Percentiles rank a stretch among this genome's conserved stretches.
Conservation (phyloP, 2,113 vertebrate genomes). For the Emberiza fucata region DNA sequence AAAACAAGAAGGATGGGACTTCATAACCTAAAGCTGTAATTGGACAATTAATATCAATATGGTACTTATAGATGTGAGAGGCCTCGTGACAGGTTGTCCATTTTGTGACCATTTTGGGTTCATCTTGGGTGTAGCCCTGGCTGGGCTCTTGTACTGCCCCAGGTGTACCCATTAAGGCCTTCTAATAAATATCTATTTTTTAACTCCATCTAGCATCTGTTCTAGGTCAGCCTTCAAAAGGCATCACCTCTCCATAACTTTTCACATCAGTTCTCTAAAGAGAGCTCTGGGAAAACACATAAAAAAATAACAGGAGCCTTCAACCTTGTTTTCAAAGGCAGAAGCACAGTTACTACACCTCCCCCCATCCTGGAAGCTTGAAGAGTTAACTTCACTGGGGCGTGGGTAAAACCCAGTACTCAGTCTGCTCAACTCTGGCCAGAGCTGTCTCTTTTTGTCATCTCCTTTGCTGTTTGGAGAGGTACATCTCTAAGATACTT, state of each 20-base stretch:
- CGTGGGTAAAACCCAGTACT: neutral
- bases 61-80: neutral
- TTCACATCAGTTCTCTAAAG: neutral
- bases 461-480: neutral
- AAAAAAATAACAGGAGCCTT: neutral
- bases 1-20: neutral
- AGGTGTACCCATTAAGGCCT: neutral
- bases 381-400: neutral
- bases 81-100: fast-evolving
- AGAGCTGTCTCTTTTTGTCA: neutral
- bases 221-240: neutral
- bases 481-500: neutral
- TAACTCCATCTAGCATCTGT: neutral
- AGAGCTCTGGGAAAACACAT: neutral
- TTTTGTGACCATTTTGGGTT: neutral
- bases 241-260: neutral
- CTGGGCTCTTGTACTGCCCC: neutral
- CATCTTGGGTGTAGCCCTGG: neutral
- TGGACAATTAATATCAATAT: neutral
- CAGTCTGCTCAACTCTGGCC: neutral
- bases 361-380: neutral
- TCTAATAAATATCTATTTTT: neutral
- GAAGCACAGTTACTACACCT: neutral
- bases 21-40: neutral
- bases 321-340: neutral